A percentile compares a stretch with the other conserved stretches of the same genome.
Conservation (phyloP, 2,888 invertebrate species). For the Lycocerus yunnanus region DNA sequence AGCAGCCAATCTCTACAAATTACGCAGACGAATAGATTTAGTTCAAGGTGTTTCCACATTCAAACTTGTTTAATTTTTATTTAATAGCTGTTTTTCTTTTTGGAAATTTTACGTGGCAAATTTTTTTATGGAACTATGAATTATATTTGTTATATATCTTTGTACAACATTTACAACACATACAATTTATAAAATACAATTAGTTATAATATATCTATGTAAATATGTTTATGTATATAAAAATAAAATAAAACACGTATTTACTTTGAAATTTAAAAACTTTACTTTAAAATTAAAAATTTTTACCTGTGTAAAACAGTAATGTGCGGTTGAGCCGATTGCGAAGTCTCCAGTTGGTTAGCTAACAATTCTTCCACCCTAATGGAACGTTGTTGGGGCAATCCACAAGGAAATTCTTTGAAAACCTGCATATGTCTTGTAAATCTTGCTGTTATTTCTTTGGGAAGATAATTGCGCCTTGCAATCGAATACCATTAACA, state of each 20-base stretch:
- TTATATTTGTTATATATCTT: no score
- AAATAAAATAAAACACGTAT: no score
- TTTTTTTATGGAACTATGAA: not conserved
- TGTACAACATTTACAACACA: no score
- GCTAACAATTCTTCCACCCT: conserved; percentile 18
- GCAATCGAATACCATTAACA: conserved; percentile 22
- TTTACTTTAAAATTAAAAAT: not conserved
- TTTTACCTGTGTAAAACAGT: conserved; percentile 32
- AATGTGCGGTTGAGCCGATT: conserved; percentile 21
- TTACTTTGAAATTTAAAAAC: no score
- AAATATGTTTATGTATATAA: no score
- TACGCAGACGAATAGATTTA: not conserved
- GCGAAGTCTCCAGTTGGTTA: conserved; percentile 14
- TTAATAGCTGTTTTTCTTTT: not conserved
- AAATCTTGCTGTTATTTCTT: conserved; percentile 5
- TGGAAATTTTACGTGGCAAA: not conserved
- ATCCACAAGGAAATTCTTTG: conserved; percentile 20
- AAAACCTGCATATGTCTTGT: conserved; percentile 14
- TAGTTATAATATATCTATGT: no score
- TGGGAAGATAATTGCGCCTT: conserved; percentile 4
- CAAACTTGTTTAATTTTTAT: not conserved
- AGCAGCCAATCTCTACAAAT: not conserved
- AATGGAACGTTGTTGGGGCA: conserved; percentile 28
- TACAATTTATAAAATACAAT: no score
- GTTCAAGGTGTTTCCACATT: not conserved